A percentile compares a stretch with the other conserved stretches of the same genome.
These are phyloP conservation scores for Armadillidium nasatum DNA, from an alignment of 1,140 invertebrate species.

Conservation along the genomic window DNA sequence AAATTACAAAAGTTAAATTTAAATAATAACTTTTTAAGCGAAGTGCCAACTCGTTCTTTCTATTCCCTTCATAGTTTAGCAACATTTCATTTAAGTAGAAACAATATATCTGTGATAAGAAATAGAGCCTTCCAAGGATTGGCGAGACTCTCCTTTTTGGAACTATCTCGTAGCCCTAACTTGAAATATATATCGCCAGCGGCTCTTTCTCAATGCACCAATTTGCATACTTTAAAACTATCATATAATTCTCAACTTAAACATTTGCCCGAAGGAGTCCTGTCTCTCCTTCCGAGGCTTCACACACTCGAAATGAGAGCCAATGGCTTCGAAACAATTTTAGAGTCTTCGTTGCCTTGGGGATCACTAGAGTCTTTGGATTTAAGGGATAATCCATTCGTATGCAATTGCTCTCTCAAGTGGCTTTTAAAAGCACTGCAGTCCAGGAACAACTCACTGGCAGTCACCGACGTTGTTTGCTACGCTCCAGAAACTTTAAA, in stretches of 20 bases:
- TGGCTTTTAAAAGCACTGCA: neutral
- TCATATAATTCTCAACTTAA: conserved; percentile 52
- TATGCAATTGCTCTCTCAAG: conserved; percentile 15
- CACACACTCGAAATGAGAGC: conserved; percentile 18
- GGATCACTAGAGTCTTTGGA: neutral
- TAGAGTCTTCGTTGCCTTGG: conserved; percentile 10
- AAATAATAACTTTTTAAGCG: conserved; percentile 30
- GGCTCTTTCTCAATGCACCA: conserved; percentile 32
- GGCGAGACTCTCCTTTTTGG: conserved; percentile 28
- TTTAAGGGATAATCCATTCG: conserved; percentile 12
- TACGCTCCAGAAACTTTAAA: neutral
- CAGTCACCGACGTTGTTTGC: conserved; percentile 2
- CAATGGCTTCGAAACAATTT: neutral
- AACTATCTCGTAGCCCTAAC: conserved; percentile 37
- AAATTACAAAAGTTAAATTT: conserved; percentile 31
- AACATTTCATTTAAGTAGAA: conserved; percentile 35
- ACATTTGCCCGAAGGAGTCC: conserved; percentile 2
- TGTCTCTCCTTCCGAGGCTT: neutral
- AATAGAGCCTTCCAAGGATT: conserved; percentile 30
- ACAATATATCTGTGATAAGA: conserved; percentile 32
- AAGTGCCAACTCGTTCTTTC: conserved; percentile 36
- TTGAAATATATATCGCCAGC: conserved; percentile 24
- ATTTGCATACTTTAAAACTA: conserved; percentile 64
- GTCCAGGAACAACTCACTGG: conserved; percentile 12
- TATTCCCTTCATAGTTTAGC: conserved; percentile 24